Base-by-base conservation (phyloP, 2,888 invertebrate genomes). In the Drosophila yooni region DNA sequence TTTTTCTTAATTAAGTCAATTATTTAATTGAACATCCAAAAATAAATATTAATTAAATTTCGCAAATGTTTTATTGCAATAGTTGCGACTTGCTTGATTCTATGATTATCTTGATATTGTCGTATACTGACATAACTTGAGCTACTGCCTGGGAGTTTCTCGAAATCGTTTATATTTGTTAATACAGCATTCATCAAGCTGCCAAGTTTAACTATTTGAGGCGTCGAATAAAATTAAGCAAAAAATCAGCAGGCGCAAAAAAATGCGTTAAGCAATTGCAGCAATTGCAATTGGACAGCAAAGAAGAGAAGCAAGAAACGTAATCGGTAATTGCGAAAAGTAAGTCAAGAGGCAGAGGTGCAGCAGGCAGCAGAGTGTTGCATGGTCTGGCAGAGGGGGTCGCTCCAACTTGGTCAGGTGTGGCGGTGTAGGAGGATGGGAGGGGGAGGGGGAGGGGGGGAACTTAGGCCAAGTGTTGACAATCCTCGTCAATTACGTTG, bases 401-500 rank as follows among this genome's bases (percentile, higher is more conserved):
- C 58, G 33, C 15, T 48, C 10, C 29, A 51, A 38, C n/a, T 29
- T 38, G 21, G 51, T n/a, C 29, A 51, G 29, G 29, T 25, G 46
- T 46, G 25, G 46, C 2, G 25, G 46, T 25, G 46, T 25, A 46
- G 29, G 7, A n/a, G 11, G n/a, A 15, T 50, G 8, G 21, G 21
- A 5, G 25, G 25, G 25, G 2, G 50, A 21, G 3, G 0, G 21
- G 10, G 0, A 15, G 10, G 10, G n/a, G 57, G 61, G 51, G 31
- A 33, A 33, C 38, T 36, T 46, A 8, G 70, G 74, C 78, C 78
- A 83, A 88, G 92, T 91, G 91, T 85, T 91, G 91, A 87, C 91
- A 91, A 91, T 91, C 83, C 90, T 85, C 92, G 90, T 89, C 91
- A 91, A 91, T 91, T 91, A 91, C 90, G 89, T 88, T 91, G 91